Evolutionary conservation across 2,797 vertebrate species (phyloP).

Genomic region (Fistularia commersonii): DNA sequence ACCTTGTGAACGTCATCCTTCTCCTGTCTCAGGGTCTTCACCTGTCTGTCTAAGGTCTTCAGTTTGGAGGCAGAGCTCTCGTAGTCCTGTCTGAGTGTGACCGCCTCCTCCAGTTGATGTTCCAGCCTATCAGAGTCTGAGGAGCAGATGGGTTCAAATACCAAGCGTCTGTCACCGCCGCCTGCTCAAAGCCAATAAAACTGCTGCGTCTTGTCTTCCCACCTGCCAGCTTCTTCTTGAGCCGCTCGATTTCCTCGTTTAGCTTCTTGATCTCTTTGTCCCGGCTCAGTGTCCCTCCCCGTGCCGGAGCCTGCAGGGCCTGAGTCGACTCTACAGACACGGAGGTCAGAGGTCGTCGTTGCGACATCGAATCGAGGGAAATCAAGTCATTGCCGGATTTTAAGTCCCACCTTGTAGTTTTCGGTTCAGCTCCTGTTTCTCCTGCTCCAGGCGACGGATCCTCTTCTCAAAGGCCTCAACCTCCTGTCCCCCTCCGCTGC

Average conservation of each 20-base stretch:
- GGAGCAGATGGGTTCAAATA: no score
- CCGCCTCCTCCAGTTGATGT: conserved; percentile 87
- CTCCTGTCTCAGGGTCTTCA: conserved; percentile 83
- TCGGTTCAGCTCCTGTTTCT: conserved; percentile 90
- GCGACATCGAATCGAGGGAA: background rate
- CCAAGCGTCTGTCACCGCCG: no score
- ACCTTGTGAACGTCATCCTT: conserved; percentile 95
- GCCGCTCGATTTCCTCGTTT: conserved; percentile 92
- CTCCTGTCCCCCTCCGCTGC: conserved; percentile 69
- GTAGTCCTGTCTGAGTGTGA: conserved; percentile 84
- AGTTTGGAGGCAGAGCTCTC: conserved; percentile 86
- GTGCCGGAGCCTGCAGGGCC: conserved; percentile 80
- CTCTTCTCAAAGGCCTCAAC: conserved; percentile 87
- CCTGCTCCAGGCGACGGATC: conserved; percentile 89
- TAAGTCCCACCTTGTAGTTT: conserved; percentile 84
- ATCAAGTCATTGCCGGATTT: background rate
- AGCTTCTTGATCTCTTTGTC: conserved; percentile 94
- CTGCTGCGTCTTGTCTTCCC: conserved; percentile 9
- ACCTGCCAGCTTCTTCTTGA: conserved; percentile 94
- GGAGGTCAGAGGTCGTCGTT: conserved; percentile 3
- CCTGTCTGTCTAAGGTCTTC: conserved; percentile 88
- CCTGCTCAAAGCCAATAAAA: background rate
- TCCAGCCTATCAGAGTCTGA: conserved; percentile 88
- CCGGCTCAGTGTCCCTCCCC: conserved; percentile 75
- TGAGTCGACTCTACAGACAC: conserved; percentile 83